phyloP scores from a whole-genome alignment of 2,797 vertebrate species.

The Pangasius macronema region DNA sequence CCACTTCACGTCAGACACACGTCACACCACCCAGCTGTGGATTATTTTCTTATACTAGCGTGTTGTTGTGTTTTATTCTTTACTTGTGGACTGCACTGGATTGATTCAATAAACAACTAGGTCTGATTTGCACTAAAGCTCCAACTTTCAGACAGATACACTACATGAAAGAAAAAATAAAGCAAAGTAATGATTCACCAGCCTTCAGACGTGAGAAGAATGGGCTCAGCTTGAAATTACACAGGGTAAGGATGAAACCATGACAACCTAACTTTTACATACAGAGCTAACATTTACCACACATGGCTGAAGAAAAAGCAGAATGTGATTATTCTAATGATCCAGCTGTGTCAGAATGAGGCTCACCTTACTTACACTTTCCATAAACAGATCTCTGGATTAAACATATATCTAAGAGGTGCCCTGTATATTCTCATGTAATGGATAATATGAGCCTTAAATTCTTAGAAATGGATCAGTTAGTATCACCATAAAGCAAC shows the following conservation, averaged over 20 bases:
- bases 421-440: conserved; percentile 65
- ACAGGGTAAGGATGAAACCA: neutral
- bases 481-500: conserved; percentile 77
- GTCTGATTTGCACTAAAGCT: neutral
- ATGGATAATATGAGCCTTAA: conserved; percentile 70
- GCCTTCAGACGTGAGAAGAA: neutral
- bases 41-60: neutral
- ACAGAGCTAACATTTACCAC: conserved; percentile 65
- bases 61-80: neutral
- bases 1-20: neutral
- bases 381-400: conserved; percentile 66
- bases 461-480: conserved; percentile 76
- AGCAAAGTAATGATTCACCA: neutral
- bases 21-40: neutral
- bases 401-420: conserved; percentile 62
- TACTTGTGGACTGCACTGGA: neutral
- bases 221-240: conserved; percentile 21
- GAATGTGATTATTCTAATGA: conserved; percentile 70
- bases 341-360: conserved; percentile 71
- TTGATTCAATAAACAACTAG: conserved; percentile 8
- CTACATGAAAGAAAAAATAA: conserved; percentile 15
- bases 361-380: conserved; percentile 59
- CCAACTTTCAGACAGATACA: neutral
- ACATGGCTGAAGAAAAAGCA: conserved; percentile 66
- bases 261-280: conserved; percentile 19